phyloP scores from a whole-genome alignment of 1,140 invertebrate species.

The Sinonovacula constricta region DNA sequence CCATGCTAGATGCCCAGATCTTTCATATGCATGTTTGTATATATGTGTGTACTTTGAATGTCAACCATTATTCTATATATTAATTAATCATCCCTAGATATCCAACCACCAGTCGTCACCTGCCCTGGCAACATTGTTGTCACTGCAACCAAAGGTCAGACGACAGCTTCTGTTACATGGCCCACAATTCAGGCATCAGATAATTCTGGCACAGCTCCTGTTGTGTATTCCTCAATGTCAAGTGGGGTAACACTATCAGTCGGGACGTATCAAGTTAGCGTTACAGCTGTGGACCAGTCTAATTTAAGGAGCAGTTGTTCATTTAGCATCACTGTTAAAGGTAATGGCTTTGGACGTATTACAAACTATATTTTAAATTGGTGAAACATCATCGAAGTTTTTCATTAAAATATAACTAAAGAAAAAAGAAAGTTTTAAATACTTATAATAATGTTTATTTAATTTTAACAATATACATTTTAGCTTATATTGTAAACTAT shows the following conservation, averaged over 20 bases:
- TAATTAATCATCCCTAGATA: constrained; percentile 57
- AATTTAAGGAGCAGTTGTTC: constrained; percentile 52
- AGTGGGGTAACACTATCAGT: constrained; percentile 56
- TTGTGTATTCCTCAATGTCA: constrained; percentile 52
- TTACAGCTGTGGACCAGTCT: constrained; percentile 53
- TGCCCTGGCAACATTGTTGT: constrained; percentile 54
- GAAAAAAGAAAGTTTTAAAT: too few relatives aligned
- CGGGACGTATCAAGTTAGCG: constrained; percentile 59
- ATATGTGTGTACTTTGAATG: too few relatives aligned
- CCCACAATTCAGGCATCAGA: constrained; percentile 41
- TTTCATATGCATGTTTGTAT: too few relatives aligned
- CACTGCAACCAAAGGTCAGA: constrained; percentile 45
- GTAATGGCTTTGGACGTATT: too few relatives aligned
- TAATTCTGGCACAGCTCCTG: constrained; percentile 53
- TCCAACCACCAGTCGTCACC: constrained; percentile 42
- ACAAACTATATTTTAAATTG: too few relatives aligned
- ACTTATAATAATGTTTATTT: too few relatives aligned
- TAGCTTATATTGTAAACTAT: too few relatives aligned
- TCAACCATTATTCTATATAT: too few relatives aligned
- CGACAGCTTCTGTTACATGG: constrained; percentile 58
- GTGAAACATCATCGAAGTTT: too few relatives aligned
- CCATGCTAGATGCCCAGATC: too few relatives aligned
- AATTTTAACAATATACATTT: too few relatives aligned
- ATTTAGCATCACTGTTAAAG: constrained; percentile 61
- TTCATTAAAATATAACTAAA: too few relatives aligned